These are phyloP conservation scores for Paratilapia polleni DNA, from an alignment of 2,113 vertebrate species.

Conservation along the genomic window DNA sequence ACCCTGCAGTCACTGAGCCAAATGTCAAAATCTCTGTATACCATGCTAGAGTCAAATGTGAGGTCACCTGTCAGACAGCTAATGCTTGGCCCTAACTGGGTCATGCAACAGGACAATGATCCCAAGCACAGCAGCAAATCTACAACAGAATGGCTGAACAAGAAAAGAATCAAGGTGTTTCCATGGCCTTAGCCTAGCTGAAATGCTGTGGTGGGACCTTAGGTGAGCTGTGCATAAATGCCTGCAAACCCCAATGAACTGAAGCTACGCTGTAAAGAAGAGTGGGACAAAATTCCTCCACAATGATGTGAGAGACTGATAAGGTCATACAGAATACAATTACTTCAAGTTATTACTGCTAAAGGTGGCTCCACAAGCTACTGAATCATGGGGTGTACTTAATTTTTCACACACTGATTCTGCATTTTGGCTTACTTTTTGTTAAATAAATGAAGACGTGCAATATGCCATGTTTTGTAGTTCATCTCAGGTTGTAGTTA, in stretches of 20 bases:
- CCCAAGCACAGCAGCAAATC: background rate
- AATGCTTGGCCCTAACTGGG: background rate
- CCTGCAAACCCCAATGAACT: background rate
- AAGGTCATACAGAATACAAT: background rate
- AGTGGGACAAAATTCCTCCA: no score
- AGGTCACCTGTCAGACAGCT: background rate
- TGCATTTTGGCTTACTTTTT: background rate
- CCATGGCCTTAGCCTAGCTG: no score
- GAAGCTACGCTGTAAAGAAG: no score
- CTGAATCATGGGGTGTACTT: background rate
- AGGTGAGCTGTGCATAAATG: background rate
- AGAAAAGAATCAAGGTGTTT: background rate
- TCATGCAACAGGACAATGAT: background rate
- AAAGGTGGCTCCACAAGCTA: background rate
- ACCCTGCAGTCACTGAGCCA: background rate
- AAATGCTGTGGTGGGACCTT: background rate
- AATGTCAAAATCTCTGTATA: fast-evolving
- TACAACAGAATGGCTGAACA: background rate
- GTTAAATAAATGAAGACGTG: background rate
- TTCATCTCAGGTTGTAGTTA: background rate
- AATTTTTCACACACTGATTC: background rate
- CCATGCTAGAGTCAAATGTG: background rate
- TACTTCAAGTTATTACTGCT: no score
- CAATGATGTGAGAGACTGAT: background rate
- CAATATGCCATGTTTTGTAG: background rate